A percentile compares a stretch with the other conserved stretches of the same genome.
Conservation (phyloP, 2,113 vertebrate genomes). For the Abramis brama region DNA sequence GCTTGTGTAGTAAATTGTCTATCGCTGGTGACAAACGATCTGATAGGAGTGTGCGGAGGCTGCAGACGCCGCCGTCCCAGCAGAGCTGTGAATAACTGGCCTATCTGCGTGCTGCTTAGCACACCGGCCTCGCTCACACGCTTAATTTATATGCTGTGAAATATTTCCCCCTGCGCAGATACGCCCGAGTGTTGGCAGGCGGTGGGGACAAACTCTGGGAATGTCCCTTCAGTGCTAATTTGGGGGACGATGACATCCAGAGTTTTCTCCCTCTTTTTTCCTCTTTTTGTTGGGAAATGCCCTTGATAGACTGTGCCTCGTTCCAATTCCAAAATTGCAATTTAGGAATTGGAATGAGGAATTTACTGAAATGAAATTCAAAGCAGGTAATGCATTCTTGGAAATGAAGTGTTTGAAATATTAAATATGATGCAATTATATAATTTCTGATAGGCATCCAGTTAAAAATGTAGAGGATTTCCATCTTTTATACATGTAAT, state of each 20-base stretch:
- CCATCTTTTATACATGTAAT: too few relatives aligned
- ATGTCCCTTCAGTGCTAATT: slow-evolving; percentile 79
- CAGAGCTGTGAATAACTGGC: slow-evolving; percentile 80
- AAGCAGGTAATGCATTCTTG: too few relatives aligned
- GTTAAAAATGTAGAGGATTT: too few relatives aligned
- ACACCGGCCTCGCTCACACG: slow-evolving; percentile 61
- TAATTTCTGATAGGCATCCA: too few relatives aligned
- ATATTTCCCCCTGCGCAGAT: slow-evolving; percentile 75
- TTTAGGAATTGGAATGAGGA: background rate
- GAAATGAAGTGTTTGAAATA: too few relatives aligned
- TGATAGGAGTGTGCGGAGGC: slow-evolving; percentile 73
- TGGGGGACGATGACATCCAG: slow-evolving; percentile 74
- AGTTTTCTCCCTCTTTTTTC: slow-evolving; percentile 64
- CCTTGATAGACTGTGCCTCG: background rate
- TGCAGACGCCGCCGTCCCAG: slow-evolving; percentile 71
- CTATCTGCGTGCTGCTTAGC: slow-evolving; percentile 78
- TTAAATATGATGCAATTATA: too few relatives aligned
- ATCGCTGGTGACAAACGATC: slow-evolving; percentile 79
- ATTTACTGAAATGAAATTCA: background rate
- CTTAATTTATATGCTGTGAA: slow-evolving; percentile 81
- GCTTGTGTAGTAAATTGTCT: slow-evolving; percentile 81
- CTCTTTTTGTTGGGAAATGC: slow-evolving; percentile 9
- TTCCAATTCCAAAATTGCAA: too few relatives aligned
- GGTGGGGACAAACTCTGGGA: slow-evolving; percentile 63
- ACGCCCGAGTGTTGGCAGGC: slow-evolving; percentile 66